These are phyloP conservation scores for Hippasteria phrygiana DNA, from an alignment of 53 echinoderm and acorn worm species.

Conservation along the genomic window DNA sequence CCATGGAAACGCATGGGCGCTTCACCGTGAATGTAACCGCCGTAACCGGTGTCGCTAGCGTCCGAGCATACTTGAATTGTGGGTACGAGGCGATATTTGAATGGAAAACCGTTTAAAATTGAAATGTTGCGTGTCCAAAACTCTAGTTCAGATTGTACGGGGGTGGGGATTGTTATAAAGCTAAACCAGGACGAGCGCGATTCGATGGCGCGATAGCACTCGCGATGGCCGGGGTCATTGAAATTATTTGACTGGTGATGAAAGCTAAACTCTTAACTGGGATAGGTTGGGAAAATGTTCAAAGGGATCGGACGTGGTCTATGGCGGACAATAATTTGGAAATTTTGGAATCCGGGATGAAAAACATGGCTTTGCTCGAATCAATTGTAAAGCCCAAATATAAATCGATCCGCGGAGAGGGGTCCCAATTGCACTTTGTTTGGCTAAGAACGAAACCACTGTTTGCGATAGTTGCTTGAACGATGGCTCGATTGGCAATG, in stretches of 20 bases:
- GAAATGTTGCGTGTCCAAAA: slow-evolving; percentile 38
- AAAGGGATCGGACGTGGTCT: neutral
- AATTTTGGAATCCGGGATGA: slow-evolving; percentile 31
- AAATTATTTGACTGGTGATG: slow-evolving; percentile 42
- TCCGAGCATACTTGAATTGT: neutral
- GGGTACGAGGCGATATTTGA: slow-evolving; percentile 13
- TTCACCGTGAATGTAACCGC: too few species aligned
- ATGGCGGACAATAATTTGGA: neutral
- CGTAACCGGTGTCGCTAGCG: neutral
- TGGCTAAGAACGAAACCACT: slow-evolving; percentile 47
- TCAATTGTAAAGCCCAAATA: slow-evolving; percentile 45
- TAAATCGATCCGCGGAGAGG: slow-evolving; percentile 17
- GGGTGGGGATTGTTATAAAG: neutral
- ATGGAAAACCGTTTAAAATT: slow-evolving; percentile 10
- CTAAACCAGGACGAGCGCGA: slow-evolving; percentile 39
- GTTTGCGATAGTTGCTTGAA: slow-evolving; percentile 5
- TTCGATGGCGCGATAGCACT: slow-evolving; percentile 49
- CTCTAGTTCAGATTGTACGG: neutral
- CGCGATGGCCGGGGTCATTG: slow-evolving; percentile 51
- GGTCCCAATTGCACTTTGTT: slow-evolving; percentile 43
- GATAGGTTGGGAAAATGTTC: neutral
- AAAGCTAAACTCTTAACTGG: too few species aligned
- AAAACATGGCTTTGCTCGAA: neutral
- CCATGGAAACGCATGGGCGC: too few species aligned
- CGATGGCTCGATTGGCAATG: neutral